Percentiles rank a stretch among this genome's conserved stretches.
Conservation (phyloP, 92 coral and sea anemone species). For the Parazoanthus swiftii region DNA sequence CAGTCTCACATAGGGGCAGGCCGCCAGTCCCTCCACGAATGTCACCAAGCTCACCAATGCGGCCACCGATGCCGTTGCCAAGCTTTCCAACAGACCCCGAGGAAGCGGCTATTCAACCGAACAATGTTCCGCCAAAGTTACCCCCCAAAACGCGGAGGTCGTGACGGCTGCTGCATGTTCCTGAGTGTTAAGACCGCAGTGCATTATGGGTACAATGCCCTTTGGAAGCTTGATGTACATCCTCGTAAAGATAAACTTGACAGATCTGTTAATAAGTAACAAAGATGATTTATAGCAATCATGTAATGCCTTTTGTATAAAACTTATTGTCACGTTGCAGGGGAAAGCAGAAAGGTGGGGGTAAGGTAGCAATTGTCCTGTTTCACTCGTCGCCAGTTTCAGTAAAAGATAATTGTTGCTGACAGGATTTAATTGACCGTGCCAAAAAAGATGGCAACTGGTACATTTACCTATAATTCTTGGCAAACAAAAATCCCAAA, state of each 20-base stretch:
- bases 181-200: background rate
- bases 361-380: background rate
- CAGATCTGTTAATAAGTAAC: constrained; percentile 9
- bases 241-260: constrained; percentile 11
- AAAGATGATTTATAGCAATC: constrained; percentile 6
- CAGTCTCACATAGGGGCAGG: constrained; percentile 48
- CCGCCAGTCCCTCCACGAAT: constrained; percentile 84
- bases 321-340: background rate
- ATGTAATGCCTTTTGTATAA: background rate
- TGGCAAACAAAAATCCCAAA: no score
- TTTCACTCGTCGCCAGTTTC: background rate
- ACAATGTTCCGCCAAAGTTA: constrained; percentile 36
- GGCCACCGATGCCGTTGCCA: constrained; percentile 42
- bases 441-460: no score
- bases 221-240: background rate
- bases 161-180: background rate
- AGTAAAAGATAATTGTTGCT: no score
- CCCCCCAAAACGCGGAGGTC: constrained; percentile 36
- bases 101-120: constrained; percentile 11
- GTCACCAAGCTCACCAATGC: constrained; percentile 48
- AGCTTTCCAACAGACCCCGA: background rate
- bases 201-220: background rate
- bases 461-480: no score
- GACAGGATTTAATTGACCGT: no score
- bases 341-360: background rate